Evolutionary conservation across 1,140 invertebrate genomes (phyloP).

Genomic region (Andricus grossulariae): DNA sequence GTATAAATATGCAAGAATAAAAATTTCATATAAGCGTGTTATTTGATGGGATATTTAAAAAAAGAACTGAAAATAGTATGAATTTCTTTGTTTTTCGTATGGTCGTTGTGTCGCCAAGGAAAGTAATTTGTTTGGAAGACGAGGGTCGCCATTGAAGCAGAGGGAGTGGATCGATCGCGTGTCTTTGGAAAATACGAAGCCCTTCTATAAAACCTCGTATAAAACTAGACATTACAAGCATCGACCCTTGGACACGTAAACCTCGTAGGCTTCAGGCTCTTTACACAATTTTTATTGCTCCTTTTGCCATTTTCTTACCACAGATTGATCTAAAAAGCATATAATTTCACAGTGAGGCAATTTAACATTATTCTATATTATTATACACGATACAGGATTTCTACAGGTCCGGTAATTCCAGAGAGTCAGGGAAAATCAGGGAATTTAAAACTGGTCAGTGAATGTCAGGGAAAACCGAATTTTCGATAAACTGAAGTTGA

Average conservation of each 20-base stretch:
- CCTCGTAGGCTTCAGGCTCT: not conserved
- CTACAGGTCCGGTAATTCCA: no score
- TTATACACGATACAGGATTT: no score
- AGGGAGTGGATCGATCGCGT: slow-evolving; percentile 31
- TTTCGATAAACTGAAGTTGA: no score
- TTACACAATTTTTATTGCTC: not conserved
- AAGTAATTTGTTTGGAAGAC: slow-evolving; percentile 23
- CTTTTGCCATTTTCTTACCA: not conserved
- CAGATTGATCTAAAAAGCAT: not conserved
- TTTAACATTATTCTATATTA: no score
- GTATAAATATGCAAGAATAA: no score
- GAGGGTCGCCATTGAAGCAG: slow-evolving; percentile 24
- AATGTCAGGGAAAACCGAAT: no score
- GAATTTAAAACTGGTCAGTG: no score
- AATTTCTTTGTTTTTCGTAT: not conserved
- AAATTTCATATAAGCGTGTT: no score
- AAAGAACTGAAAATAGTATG: not conserved
- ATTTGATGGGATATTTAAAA: no score
- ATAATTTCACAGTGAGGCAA: no score
- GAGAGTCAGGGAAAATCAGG: no score
- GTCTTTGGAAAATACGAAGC: slow-evolving; percentile 33
- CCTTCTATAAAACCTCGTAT: slow-evolving; percentile 28
- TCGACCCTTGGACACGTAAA: slow-evolving; percentile 18
- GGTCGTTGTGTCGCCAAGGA: slow-evolving; percentile 27
- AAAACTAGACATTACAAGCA: slow-evolving; percentile 2